Evolutionary conservation across 2,797 vertebrate genomes (phyloP).

Genomic region (Nyctibius grandis): DNA sequence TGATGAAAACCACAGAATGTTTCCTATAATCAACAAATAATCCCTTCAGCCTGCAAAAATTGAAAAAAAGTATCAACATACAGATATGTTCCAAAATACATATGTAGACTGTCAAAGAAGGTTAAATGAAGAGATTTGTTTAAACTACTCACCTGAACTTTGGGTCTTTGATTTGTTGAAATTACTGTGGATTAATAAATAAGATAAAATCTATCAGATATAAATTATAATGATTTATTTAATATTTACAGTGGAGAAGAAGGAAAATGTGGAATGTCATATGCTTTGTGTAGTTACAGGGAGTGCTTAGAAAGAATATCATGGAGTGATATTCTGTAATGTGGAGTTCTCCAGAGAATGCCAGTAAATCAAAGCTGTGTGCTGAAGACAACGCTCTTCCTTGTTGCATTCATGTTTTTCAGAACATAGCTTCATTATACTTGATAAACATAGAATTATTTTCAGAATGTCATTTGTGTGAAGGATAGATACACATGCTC

Average conservation of each 20-base stretch:
- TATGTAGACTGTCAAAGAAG: background rate
- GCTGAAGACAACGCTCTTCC: background rate
- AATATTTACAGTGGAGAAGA: background rate
- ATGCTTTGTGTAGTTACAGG: background rate
- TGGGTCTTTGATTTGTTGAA: background rate
- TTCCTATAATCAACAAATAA: conserved; percentile 33
- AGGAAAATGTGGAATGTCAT: background rate
- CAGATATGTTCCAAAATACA: background rate
- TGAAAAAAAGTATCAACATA: background rate
- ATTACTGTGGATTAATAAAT: conserved; percentile 16
- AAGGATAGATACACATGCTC: background rate
- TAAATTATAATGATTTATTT: background rate
- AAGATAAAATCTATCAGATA: background rate
- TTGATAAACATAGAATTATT: background rate
- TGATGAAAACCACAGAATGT: background rate
- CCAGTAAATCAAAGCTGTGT: background rate
- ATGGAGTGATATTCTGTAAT: background rate
- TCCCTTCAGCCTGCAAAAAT: conserved; percentile 21
- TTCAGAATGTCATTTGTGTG: background rate
- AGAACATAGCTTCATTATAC: background rate
- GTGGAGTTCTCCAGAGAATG: background rate
- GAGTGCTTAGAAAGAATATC: background rate
- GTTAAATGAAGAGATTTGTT: conserved; percentile 16
- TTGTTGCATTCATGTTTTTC: background rate
- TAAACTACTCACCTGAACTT: conserved; percentile 20